Percentiles rank a stretch among this genome's conserved stretches.
These are phyloP conservation scores for Carduelis carduelis DNA, from an alignment of 2,797 vertebrate genomes.

Conservation along the genomic window DNA sequence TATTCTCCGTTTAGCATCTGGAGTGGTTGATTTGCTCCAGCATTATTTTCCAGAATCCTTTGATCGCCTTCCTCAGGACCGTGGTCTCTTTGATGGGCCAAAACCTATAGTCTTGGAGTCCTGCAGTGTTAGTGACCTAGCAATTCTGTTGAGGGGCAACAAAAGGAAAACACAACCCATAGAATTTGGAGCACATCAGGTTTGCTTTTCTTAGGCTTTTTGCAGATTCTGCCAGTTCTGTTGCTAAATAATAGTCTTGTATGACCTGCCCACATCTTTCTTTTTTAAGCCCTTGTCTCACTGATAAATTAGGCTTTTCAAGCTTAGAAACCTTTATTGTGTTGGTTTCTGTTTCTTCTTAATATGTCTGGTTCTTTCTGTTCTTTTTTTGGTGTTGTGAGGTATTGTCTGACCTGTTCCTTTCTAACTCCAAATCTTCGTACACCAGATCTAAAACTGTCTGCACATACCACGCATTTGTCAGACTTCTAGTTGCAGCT, in stretches of 20 bases:
- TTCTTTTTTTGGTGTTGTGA: background rate
- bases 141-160: conserved; percentile 81
- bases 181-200: conserved; percentile 85
- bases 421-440: background rate
- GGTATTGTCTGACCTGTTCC: background rate
- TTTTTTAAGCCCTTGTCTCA: background rate
- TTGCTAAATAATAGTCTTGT: background rate
- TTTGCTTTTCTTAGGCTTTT: conserved; percentile 45
- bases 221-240: background rate
- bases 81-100: conserved; percentile 80
- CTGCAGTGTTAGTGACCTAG: conserved; percentile 80
- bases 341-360: background rate
- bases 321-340: background rate
- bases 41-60: conserved; percentile 83
- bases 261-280: background rate
- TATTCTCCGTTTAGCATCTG: conserved; percentile 79
- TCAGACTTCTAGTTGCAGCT: background rate
- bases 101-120: conserved; percentile 79
- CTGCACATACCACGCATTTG: background rate
- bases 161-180: conserved; percentile 83
- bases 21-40: conserved; percentile 81
- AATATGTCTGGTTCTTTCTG: background rate
- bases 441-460: background rate
- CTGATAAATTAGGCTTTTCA: background rate
- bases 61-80: conserved; percentile 80